These are phyloP conservation scores for Fissipunctia ypsillon DNA, from an alignment of 2,888 invertebrate genomes.

Conservation along the genomic window DNA sequence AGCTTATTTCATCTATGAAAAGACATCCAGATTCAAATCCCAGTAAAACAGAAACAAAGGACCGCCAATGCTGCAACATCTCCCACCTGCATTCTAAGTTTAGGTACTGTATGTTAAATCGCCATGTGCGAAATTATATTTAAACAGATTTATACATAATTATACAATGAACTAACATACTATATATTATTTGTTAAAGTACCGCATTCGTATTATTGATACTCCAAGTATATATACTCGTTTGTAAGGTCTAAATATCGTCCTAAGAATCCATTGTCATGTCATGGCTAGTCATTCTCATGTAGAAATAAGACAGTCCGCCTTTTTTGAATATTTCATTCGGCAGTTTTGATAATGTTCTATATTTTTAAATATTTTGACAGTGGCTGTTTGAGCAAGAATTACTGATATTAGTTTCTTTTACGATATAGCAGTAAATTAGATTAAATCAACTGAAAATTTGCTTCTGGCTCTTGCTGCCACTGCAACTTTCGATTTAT, in stretches of 20 bases:
- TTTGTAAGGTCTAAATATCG: constrained; percentile 55
- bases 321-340: constrained; percentile 49
- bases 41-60: not conserved
- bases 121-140: constrained; percentile 20
- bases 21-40: constrained; percentile 4
- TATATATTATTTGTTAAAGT: constrained; percentile 19
- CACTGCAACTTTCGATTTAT: not conserved
- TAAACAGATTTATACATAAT: constrained; percentile 15
- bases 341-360: constrained; percentile 29
- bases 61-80: not conserved
- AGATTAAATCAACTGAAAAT: constrained; percentile 1
- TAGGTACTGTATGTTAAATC: constrained; percentile 19
- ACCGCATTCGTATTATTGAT: constrained; percentile 40
- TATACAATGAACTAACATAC: constrained; percentile 4
- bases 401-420: not conserved
- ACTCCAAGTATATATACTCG: constrained; percentile 45
- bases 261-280: constrained; percentile 51
- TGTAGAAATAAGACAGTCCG: constrained; percentile 51
- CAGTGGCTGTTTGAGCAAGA: not conserved
- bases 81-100: constrained; percentile 32
- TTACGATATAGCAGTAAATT: not conserved
- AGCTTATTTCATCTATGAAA: constrained; percentile 37
- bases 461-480: not conserved
- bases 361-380: not conserved
- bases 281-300: constrained; percentile 43